phyloP scores from a whole-genome alignment of 2,797 vertebrate genomes.

The Trematomus bernacchii region DNA sequence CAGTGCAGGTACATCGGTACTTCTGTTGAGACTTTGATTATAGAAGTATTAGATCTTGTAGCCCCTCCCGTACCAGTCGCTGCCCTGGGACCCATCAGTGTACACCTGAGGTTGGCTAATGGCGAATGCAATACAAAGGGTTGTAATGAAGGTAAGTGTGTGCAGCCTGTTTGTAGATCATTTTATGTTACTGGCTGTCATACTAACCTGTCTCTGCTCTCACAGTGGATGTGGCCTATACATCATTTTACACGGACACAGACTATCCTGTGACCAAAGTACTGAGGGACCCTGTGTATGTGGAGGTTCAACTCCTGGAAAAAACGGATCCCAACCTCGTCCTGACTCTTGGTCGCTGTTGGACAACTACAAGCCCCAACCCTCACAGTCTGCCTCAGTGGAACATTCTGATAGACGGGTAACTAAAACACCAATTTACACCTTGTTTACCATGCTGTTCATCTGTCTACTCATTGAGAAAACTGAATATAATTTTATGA shows the following conservation, averaged over 20 bases:
- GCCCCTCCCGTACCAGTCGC: constrained; percentile 29
- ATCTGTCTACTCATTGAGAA: neutral
- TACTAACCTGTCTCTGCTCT: constrained; percentile 27
- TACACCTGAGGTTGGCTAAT: constrained; percentile 75
- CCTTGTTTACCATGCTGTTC: neutral
- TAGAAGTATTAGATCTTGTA: neutral
- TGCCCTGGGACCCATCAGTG: constrained; percentile 65
- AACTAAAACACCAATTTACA: constrained; percentile 35
- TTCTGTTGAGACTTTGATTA: constrained; percentile 50
- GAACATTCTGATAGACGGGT: constrained; percentile 78
- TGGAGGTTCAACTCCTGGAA: constrained; percentile 69
- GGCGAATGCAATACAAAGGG: constrained; percentile 76
- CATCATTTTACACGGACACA: constrained; percentile 61
- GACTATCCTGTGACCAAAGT: constrained; percentile 78
- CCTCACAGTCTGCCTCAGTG: constrained; percentile 75
- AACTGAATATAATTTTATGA: neutral
- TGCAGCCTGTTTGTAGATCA: neutral
- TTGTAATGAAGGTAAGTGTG: constrained; percentile 69
- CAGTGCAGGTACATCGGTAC: constrained; percentile 67
- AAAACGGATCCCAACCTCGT: constrained; percentile 74
- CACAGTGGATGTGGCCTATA: constrained; percentile 71
- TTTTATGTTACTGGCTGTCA: constrained; percentile 6
- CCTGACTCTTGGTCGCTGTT: constrained; percentile 78
- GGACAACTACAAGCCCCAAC: constrained; percentile 68
- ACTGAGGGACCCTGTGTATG: constrained; percentile 74